Percentiles rank a stretch among this genome's conserved stretches.
Conservation (phyloP, 2,797 vertebrate species). For the Ibycter americanus region DNA sequence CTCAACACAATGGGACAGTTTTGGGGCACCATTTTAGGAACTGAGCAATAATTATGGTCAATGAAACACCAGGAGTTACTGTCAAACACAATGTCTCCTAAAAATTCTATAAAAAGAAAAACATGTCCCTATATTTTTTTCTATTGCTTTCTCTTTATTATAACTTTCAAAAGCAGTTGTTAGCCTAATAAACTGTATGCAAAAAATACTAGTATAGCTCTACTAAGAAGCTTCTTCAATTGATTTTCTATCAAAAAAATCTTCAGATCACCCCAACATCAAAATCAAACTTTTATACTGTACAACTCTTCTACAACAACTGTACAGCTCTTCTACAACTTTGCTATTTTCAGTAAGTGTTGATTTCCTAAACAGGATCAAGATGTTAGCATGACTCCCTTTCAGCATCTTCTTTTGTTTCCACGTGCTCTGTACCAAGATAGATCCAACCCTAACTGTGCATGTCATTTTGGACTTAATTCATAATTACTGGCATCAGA, state of each 20-base stretch:
- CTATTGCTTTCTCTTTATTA: background rate
- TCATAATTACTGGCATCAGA: background rate
- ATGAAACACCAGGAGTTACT: background rate
- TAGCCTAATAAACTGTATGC: background rate
- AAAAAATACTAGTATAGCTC: background rate
- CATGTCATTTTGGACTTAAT: background rate
- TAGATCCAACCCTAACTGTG: background rate
- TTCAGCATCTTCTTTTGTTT: background rate
- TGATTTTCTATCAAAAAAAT: background rate
- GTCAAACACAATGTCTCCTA: background rate
- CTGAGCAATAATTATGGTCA: background rate
- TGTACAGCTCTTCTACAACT: background rate
- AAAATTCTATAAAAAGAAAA: background rate
- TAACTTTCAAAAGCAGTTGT: background rate
- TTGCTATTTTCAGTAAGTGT: background rate
- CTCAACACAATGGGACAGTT: background rate
- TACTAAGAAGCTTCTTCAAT: background rate
- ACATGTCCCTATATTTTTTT: background rate
- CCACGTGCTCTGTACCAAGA: background rate
- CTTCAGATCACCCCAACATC: background rate
- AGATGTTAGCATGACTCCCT: background rate
- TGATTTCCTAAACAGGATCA: background rate
- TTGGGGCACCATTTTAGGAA: background rate
- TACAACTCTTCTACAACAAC: too few species aligned
- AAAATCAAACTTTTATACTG: background rate